These are phyloP conservation scores for Eulimnadia texana DNA, from an alignment of 1,140 invertebrate genomes.

Conservation along the genomic window DNA sequence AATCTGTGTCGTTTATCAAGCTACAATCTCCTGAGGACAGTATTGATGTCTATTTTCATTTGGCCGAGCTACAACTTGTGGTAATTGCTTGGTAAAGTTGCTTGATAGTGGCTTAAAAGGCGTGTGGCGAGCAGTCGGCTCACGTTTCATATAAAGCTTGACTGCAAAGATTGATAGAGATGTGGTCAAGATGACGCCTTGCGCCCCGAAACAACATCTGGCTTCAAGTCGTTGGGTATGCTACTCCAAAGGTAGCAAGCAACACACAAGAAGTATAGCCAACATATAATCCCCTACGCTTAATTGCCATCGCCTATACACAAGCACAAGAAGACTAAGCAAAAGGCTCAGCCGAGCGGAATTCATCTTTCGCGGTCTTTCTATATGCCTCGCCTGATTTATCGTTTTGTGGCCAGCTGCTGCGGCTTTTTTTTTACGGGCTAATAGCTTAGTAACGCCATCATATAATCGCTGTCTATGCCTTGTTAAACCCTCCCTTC, in stretches of 20 bases:
- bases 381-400: background rate
- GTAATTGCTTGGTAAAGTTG: no score
- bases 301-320: no score
- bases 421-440: background rate
- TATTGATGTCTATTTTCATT: no score
- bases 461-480: background rate
- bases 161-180: background rate
- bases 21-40: no score
- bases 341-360: background rate
- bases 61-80: no score
- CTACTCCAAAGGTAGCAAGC: no score
- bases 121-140: no score
- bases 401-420: background rate
- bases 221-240: no score
- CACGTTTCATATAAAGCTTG: background rate
- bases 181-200: background rate
- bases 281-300: background rate
- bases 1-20: no score
- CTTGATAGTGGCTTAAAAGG: no score
- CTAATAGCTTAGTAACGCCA: background rate
- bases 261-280: no score
- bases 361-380: background rate
- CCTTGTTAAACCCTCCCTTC: background rate
- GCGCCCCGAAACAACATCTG: background rate
- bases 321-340: no score